Percentiles rank a stretch among this genome's conserved stretches.
phyloP scores from a whole-genome alignment of 1,140 invertebrate genomes.

The Ctenoplectra terminalis region DNA sequence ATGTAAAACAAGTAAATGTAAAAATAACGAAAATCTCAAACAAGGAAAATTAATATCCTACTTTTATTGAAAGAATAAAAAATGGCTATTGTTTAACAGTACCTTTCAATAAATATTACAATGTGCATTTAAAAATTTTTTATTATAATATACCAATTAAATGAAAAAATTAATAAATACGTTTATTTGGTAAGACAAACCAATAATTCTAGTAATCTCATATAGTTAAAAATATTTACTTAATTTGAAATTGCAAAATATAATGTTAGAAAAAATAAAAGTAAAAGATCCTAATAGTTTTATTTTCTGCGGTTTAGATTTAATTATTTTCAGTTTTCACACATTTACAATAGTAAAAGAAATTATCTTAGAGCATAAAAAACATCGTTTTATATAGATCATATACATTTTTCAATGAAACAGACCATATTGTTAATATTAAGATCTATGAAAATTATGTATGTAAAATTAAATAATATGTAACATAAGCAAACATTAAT shows the following conservation, averaged over 20 bases:
- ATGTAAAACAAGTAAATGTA: not conserved
- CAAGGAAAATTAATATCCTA: not conserved
- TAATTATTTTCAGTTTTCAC: not conserved
- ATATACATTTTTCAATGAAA: constrained; percentile 47
- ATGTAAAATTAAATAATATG: constrained; percentile 13
- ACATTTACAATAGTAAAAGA: not conserved
- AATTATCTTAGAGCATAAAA: constrained; percentile 32
- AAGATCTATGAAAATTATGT: constrained; percentile 38
- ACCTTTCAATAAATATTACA: no score
- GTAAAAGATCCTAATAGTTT: not conserved
- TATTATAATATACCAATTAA: no score
- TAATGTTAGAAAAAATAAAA: not conserved
- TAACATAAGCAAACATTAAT: constrained; percentile 52
- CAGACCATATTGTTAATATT: constrained; percentile 37
- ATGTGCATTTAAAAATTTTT: no score
- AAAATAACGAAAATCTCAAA: not conserved
- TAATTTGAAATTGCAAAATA: constrained; percentile 14
- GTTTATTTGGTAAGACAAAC: not conserved
- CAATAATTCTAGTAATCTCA: not conserved
- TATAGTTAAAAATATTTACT: not conserved
- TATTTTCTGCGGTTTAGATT: not conserved
- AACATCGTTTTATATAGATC: constrained; percentile 53
- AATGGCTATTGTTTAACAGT: not conserved
- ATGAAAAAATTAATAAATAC: constrained; percentile 27
- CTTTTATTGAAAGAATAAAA: not conserved